Evolutionary conservation across 2,797 vertebrate species (phyloP).

Genomic region (Halcyon smyrnensis): DNA sequence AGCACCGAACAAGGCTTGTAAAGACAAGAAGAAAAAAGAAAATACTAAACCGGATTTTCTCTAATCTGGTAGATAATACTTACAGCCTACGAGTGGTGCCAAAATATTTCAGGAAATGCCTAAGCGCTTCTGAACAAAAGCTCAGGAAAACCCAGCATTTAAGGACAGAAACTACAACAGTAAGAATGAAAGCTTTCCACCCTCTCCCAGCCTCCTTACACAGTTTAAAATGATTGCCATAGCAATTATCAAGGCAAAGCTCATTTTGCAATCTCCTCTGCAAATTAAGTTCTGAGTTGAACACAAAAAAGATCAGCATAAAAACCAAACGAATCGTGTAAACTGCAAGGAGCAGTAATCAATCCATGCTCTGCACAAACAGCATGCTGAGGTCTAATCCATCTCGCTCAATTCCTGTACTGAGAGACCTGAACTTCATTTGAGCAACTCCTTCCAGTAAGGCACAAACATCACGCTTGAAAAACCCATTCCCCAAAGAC

Average conservation of each 20-base stretch:
- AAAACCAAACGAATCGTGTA: slow-evolving; percentile 18
- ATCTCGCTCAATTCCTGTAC: not conserved
- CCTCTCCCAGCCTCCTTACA: slow-evolving; percentile 21
- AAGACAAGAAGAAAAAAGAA: not conserved
- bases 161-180: slow-evolving; percentile 25
- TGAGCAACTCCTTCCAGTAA: not conserved
- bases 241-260: slow-evolving; percentile 60
- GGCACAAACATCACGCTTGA: not conserved
- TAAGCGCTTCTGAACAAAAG: slow-evolving; percentile 53
- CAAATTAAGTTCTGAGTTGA: slow-evolving; percentile 46
- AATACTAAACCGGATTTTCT: slow-evolving; percentile 46
- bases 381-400: not conserved
- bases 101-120: slow-evolving; percentile 72
- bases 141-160: slow-evolving; percentile 38
- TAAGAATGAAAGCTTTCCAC: slow-evolving; percentile 40
- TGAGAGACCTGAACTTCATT: not conserved
- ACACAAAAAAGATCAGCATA: slow-evolving; percentile 2
- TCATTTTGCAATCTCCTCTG: slow-evolving; percentile 44
- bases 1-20: not conserved
- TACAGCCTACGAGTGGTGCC: slow-evolving; percentile 45
- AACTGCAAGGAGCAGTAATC: slow-evolving; percentile 14
- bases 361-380: rapidly evolving
- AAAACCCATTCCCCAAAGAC: not conserved
- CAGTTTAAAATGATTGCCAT: slow-evolving; percentile 35
- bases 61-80: slow-evolving; percentile 65